Evolutionary conservation across 2,113 vertebrate species (phyloP), one percentile per base, ranked within the genome.

Genomic region (Hemichromis elongatus): DNA sequence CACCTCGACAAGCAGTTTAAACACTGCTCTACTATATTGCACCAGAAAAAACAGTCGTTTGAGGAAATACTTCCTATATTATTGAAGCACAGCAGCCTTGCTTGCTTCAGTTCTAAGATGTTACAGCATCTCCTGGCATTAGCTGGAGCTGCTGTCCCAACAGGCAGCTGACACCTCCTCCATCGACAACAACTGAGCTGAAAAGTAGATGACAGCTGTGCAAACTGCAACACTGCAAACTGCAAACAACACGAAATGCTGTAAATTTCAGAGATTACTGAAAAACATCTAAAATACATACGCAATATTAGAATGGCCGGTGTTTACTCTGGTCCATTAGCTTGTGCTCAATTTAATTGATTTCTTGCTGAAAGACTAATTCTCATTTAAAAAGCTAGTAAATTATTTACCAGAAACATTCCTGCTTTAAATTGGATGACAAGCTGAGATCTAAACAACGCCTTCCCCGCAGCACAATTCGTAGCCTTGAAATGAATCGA

Each of bases 221-320:
- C 21, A 11, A 73, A n/a, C n/a, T n/a, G n/a, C n/a, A n/a, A n/a
- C n/a, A n/a, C n/a, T n/a, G n/a, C n/a, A n/a, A n/a, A n/a, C n/a
- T n/a, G n/a, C n/a, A n/a, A 63, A 63, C 33, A 63, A 33, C 33
- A 63, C 0, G 0, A 37, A 33, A 63, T 7, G 59, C 0, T 2
- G 2, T 10, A 63, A 37, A 6, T 2, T 63, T 63, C 0, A 63
- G 0, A 37, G 59, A 63, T 63, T 21, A 63, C 33, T 21, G 0
- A 63, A 63, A 63, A 33, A 63, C 2, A 63, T 37, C 59, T 13
- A 13, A 13, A 37, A 13, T 0, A 19, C 59, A 35, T 9, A 1
- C 47, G 0, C 16, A 30, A 50, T 50, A 75, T 30, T 50, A 50
- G 42, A 24, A 50, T 19, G 9, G 24, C 42, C 24, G 0, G 5